These are phyloP conservation scores for Todiramphus chloris DNA, from an alignment of 2,113 vertebrate species.

Conservation along the genomic window DNA sequence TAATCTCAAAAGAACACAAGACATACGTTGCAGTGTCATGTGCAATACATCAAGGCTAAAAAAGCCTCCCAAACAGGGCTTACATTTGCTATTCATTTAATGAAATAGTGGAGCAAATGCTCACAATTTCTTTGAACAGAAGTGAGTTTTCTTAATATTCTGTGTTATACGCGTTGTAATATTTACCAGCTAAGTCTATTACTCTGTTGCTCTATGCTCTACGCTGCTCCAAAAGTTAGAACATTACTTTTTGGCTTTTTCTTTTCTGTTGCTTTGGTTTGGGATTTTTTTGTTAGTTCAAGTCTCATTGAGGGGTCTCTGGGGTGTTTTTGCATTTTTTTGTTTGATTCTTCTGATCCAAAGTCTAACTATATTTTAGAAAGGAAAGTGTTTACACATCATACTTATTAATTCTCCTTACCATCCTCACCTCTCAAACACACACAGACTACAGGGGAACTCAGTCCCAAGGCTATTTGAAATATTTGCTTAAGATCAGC, in stretches of 20 bases:
- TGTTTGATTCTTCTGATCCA: not conserved
- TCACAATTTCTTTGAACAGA: not conserved
- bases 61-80: not conserved
- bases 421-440: not conserved
- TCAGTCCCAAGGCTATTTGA: constrained; percentile 31
- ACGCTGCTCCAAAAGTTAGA: not conserved
- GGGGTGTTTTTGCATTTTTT: not conserved
- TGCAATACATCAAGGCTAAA: not conserved
- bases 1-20: not conserved
- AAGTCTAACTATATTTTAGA: not conserved
- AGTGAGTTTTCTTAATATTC: not conserved
- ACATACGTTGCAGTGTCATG: not conserved
- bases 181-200: not conserved
- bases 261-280: not conserved
- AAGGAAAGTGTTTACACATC: not conserved
- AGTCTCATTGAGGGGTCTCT: not conserved
- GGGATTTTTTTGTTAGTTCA: not conserved
- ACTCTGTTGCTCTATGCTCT: not conserved
- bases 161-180: not conserved
- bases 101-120: not conserved
- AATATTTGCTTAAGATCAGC: constrained; percentile 46
- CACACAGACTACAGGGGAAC: not conserved
- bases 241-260: not conserved
- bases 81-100: not conserved
- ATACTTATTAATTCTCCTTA: not conserved